phyloP scores from a whole-genome alignment of 2,797 vertebrate genomes.

The Graptemys geographica region DNA sequence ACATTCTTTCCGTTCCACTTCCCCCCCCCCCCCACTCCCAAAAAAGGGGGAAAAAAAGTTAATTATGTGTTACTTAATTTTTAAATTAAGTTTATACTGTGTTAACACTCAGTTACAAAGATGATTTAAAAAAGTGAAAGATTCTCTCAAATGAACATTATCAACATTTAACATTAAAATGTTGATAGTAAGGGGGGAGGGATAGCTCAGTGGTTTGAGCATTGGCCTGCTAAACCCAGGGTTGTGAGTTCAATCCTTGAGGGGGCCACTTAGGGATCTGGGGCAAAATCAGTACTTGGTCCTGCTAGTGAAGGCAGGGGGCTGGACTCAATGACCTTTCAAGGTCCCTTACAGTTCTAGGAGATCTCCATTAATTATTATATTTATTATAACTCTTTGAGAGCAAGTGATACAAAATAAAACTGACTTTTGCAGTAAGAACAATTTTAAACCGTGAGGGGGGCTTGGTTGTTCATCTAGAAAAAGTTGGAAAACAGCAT shows the following conservation, averaged over 20 bases:
- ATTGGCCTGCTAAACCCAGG: too few relatives aligned
- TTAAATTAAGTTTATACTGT: neutral
- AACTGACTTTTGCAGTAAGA: neutral
- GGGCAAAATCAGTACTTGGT: too few relatives aligned
- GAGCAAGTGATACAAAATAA: neutral
- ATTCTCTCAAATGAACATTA: neutral
- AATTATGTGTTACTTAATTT: neutral
- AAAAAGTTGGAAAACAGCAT: neutral
- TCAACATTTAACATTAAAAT: neutral
- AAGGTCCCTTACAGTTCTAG: too few relatives aligned
- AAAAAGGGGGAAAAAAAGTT: neutral
- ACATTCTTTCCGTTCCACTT: neutral
- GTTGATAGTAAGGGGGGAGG: neutral
- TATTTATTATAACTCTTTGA: neutral
- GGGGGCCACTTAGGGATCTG: too few relatives aligned
- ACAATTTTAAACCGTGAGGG: neutral
- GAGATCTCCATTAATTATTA: too few relatives aligned
- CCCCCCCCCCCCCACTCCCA: fast-evolving
- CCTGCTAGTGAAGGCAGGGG: too few relatives aligned
- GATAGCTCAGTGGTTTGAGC: too few relatives aligned
- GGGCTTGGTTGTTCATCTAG: neutral
- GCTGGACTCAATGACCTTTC: too few relatives aligned
- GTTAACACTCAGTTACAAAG: neutral
- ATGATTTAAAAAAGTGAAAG: neutral
- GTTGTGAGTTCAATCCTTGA: too few relatives aligned